Base-by-base conservation (phyloP, 2,888 invertebrate genomes). In the Drosophila paramelanica region DNA sequence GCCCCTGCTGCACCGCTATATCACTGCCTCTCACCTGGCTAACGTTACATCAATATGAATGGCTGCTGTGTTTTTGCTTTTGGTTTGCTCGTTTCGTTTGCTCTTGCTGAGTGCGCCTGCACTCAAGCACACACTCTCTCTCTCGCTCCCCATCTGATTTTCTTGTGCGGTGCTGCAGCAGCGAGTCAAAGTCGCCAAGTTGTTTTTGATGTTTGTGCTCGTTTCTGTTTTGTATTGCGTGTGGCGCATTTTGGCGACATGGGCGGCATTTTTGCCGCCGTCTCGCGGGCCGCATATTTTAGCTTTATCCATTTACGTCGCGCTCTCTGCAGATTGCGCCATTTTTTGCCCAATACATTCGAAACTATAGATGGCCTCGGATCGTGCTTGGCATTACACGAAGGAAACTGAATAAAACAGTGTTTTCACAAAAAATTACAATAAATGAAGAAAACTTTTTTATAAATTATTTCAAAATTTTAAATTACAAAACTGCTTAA, bases 221-320 rank as follows among this genome's bases (percentile, higher is more conserved):
- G 67, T 75, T 72, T 77, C 58, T 73, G 78, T 57, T 73, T 79
- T 71, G 57, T 53, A 65, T 77, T 88, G 86, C 70, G 86, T 88
- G 89, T 89, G 87, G 88, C 76, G 82, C 77, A 73, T 88, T 83
- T 89, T 81, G 73, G 79, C 87, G 83, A 89, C 84, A 88, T 87
- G 87, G 89, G 87, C 87, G 89, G 89, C 81, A 88, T 81, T 80
- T 84, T 79, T 78, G 68, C 82, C 78, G 69, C 78, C 76, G 73
- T 74, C 76, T 78, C 81, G 73, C 86, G 71, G 60, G 74, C 66
- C 77, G 74, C 80, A 82, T 86, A 74, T 81, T 81, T 85, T 73
- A 88, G 76, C 73, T 70, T 78, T 81, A 81, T 85, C 77, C 81
- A 77, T 72, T 74, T 72, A 77, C 67, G 87, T 67, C 55, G 65